Evolutionary conservation across 2,113 vertebrate species (phyloP).

Genomic region (Hydrochoerus hydrochaeris): DNA sequence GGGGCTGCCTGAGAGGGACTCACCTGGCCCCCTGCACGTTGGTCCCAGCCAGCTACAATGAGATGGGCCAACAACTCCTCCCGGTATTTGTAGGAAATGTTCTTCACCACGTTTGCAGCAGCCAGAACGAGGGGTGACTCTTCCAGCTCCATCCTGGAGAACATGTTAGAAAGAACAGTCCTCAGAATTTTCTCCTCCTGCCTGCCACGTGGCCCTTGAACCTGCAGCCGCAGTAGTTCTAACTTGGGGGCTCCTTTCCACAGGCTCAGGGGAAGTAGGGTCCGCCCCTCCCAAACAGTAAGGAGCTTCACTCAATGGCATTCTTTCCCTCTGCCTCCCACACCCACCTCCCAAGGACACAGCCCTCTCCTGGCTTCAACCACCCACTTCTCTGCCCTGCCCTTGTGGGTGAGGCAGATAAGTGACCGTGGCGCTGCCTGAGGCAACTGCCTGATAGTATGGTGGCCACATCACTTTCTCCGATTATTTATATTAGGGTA

Average conservation of each 20-base stretch:
- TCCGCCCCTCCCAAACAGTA: background rate
- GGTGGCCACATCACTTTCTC: background rate
- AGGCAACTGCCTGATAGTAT: background rate
- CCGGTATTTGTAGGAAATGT: conserved; percentile 92
- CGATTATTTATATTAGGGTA: background rate
- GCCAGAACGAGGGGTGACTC: conserved; percentile 88
- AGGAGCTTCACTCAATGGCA: background rate
- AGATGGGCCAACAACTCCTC: conserved; percentile 93
- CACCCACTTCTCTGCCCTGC: background rate
- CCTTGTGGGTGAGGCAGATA: background rate
- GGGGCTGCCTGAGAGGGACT: conserved; percentile 5
- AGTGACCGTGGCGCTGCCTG: background rate
- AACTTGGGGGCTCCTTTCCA: background rate
- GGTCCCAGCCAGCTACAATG: conserved; percentile 93
- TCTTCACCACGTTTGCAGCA: conserved; percentile 90
- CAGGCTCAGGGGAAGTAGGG: background rate
- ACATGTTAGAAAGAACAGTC: background rate
- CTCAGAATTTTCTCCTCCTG: background rate
- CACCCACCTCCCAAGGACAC: background rate
- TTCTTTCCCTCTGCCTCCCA: background rate
- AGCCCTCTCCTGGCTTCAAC: background rate
- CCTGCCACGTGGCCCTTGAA: background rate
- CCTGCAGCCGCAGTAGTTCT: background rate
- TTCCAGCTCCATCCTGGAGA: conserved; percentile 88
- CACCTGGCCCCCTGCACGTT: conserved; percentile 89